Evolutionary conservation across 2,797 vertebrate genomes (phyloP).

Genomic region (Ctenochaetus hawaiiensis): DNA sequence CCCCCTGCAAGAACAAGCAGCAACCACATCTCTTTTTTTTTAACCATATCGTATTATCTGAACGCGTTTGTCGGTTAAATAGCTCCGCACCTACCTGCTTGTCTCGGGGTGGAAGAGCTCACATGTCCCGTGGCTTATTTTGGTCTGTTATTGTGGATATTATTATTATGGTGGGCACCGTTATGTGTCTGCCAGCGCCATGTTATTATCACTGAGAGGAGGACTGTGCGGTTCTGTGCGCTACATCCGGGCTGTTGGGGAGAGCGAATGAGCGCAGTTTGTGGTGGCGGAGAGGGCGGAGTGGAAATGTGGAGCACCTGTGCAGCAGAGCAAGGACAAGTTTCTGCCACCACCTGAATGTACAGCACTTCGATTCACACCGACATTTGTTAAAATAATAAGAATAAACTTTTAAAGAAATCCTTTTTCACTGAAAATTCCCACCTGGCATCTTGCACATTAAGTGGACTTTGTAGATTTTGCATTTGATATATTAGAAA

Average conservation of each 20-base stretch:
- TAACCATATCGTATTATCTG: constrained; percentile 27
- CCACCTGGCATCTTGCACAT: background rate
- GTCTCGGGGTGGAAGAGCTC: constrained; percentile 70
- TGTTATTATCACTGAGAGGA: constrained; percentile 82
- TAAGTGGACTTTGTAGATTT: too few relatives aligned
- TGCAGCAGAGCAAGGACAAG: constrained; percentile 24
- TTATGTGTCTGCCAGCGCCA: constrained; percentile 87
- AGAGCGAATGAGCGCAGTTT: constrained; percentile 76
- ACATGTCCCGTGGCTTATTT: constrained; percentile 82
- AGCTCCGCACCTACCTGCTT: constrained; percentile 77
- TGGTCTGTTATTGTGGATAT: constrained; percentile 44
- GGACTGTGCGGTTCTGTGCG: constrained; percentile 78
- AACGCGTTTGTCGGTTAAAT: constrained; percentile 41
- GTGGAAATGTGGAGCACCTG: constrained; percentile 79
- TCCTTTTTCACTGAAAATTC: background rate
- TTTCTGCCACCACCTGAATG: background rate
- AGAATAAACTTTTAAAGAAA: background rate
- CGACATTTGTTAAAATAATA: too few relatives aligned
- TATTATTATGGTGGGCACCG: constrained; percentile 69
- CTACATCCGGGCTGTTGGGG: constrained; percentile 87
- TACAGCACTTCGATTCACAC: background rate
- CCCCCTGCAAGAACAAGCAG: constrained; percentile 61
- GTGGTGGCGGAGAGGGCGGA: constrained; percentile 66
- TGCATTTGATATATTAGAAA: too few relatives aligned
- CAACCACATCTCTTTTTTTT: constrained; percentile 36